Base-by-base conservation (phyloP, 2,888 invertebrate species). In the Icerya purchasi region DNA sequence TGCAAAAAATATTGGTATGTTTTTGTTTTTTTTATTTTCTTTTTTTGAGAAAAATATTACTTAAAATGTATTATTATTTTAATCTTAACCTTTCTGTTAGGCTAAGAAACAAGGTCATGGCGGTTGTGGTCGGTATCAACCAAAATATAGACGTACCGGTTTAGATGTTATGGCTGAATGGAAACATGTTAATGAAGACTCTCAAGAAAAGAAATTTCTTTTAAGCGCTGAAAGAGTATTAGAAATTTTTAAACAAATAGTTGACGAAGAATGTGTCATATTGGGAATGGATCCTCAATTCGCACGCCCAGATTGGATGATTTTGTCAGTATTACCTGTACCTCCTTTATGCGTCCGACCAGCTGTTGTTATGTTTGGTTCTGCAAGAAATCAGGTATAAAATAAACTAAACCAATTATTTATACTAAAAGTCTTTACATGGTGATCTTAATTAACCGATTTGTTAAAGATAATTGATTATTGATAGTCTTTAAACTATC, bases 251-350 rank as follows among this genome's bases (percentile, higher is more conserved):
- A 68, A 68, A 60, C 68, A 68, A 57, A 69, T 68, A 23, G 69
- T 73, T 71, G 97, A 98, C 72, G 98, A 98, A 70, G 98, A 98
- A 71, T 92, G 93, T 64, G 83, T 86, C 63, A 86, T 94, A 65
- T 75, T 96, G 66, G 82, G 82, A 53, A 93, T 99, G 93, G 96
- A 98, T 72, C 94, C 96, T 0, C 91, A 91, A 72, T 92, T 84
- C 72, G 91, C 97, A 0, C 79, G 98, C 56, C 98, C 98, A 3
- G 98, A 99, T 75, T 99, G 98, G 97, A 97, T 99, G 97, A 86
- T 99, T 64, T 80, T 93, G 3, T 96, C 97, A 1, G 94, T 94
- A 14, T 72, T 98, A 62, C 98, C 98, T 0, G 98, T 99, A 0
- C 96, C 98, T 1, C 98, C 98, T 2, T 73, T 98, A 22, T 82